These are phyloP conservation scores for Megatriorchis doriae DNA, from an alignment of 2,113 vertebrate genomes.

Conservation along the genomic window DNA sequence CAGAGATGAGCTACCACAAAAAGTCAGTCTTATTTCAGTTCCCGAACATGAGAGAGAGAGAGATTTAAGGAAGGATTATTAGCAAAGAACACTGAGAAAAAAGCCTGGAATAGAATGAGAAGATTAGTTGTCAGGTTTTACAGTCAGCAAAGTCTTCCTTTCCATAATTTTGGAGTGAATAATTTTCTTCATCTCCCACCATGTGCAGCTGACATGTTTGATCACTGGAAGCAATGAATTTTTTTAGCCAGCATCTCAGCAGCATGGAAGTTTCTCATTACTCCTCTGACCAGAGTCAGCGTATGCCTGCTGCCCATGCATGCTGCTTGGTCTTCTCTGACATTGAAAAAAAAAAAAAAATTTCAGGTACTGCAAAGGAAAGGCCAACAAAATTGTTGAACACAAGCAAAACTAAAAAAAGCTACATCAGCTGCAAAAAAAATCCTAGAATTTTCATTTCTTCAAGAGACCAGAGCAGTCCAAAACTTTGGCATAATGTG, in stretches of 20 bases:
- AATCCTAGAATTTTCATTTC: background rate
- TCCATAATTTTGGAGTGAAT: background rate
- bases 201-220: background rate
- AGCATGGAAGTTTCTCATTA: background rate
- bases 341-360: background rate
- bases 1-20: background rate
- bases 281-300: background rate
- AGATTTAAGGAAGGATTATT: background rate
- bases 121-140: background rate
- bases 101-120: background rate
- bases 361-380: background rate
- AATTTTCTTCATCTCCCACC: background rate
- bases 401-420: background rate
- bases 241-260: background rate
- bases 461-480: background rate
- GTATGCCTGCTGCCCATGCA: background rate
- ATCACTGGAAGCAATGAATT: background rate
- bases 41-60: background rate
- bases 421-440: background rate
- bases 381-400: background rate
- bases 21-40: background rate
- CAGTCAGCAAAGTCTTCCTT: background rate
- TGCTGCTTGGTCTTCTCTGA: background rate
- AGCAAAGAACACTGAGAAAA: background rate
- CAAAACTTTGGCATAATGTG: background rate